These are phyloP conservation scores for Scarus forsteni DNA, from an alignment of 2,797 vertebrate genomes.

Conservation along the genomic window DNA sequence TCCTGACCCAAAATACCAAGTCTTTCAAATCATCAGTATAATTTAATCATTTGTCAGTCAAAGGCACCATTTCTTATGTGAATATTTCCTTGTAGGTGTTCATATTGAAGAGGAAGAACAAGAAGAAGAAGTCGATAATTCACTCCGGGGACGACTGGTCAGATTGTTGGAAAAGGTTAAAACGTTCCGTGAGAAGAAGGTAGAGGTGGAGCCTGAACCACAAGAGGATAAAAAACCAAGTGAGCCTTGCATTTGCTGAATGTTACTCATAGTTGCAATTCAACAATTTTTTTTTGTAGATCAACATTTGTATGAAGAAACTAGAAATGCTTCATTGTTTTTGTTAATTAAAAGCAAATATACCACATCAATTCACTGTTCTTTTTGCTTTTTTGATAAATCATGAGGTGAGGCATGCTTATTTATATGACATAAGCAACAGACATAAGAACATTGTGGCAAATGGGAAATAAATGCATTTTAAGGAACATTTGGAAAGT, in stretches of 20 bases:
- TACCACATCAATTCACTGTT: neutral
- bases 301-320: neutral
- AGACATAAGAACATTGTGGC: too few relatives aligned
- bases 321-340: neutral
- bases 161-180: conserved; percentile 89
- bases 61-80: neutral
- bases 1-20: conserved; percentile 22
- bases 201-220: conserved; percentile 81
- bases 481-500: too few relatives aligned
- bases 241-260: conserved; percentile 68
- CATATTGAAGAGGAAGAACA: conserved; percentile 90
- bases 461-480: too few relatives aligned
- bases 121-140: conserved; percentile 88
- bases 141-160: conserved; percentile 86
- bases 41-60: neutral
- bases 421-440: too few relatives aligned
- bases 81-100: conserved; percentile 75
- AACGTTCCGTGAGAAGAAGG: conserved; percentile 84
- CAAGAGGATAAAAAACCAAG: conserved; percentile 91
- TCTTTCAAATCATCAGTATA: neutral
- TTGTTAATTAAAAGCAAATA: neutral
- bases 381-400: neutral
- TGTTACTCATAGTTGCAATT: neutral
- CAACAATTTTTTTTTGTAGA: neutral
- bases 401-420: too few relatives aligned